Conservation (phyloP, 2,888 invertebrate species). For the Sesia bembeciformis region DNA sequence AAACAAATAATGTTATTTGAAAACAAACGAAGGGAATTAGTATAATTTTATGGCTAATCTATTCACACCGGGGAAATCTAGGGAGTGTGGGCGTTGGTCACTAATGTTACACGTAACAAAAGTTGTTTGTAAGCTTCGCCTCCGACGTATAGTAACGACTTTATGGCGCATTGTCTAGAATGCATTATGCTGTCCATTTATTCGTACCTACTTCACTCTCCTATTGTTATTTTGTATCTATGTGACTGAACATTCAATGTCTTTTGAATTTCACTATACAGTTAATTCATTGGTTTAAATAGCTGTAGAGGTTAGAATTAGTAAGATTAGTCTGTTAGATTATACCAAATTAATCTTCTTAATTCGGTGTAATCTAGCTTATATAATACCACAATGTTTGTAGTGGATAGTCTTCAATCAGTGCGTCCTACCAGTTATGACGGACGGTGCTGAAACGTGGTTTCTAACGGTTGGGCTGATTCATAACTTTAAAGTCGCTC, state of each 20-base stretch:
- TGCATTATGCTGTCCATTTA: conserved; percentile 28
- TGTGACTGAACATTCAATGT: conserved; percentile 21
- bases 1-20: background rate
- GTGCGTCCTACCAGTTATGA: too few relatives aligned
- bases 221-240: conserved; percentile 20
- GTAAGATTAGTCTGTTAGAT: too few relatives aligned
- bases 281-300: too few relatives aligned
- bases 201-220: conserved; percentile 27
- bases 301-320: too few relatives aligned
- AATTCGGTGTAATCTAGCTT: too few relatives aligned
- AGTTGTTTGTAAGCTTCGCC: conserved; percentile 15
- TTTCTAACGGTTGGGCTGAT: too few relatives aligned
- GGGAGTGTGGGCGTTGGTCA: conserved; percentile 7
- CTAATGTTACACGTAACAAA: conserved; percentile 11
- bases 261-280: background rate
- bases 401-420: too few relatives aligned
- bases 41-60: background rate
- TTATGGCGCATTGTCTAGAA: conserved; percentile 31
- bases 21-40: background rate
- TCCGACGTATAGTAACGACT: conserved; percentile 19
- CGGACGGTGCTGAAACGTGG: too few relatives aligned
- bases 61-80: conserved; percentile 1
- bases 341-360: too few relatives aligned
- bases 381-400: too few relatives aligned
- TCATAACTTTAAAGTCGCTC: too few relatives aligned